phyloP scores from a whole-genome alignment of 2,888 invertebrate species.

The Chymomyza amoena region DNA sequence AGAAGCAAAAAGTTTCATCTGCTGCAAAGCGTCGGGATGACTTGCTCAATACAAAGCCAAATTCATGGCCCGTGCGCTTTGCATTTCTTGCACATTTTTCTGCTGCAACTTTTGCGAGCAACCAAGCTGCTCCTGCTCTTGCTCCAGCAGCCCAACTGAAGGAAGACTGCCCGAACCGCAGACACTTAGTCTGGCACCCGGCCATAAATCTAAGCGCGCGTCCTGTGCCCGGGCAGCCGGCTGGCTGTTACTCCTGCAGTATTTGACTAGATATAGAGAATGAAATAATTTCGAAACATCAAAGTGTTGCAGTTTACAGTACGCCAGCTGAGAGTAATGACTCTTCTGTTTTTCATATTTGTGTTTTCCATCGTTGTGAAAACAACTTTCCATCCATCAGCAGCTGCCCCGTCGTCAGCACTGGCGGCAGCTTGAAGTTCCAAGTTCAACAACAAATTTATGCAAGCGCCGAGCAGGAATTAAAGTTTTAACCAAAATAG shows the following conservation, averaged over 20 bases:
- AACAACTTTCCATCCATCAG: conserved; percentile 23
- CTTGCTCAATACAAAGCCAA: conserved; percentile 2
- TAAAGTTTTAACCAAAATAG: conserved; percentile 26
- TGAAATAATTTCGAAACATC: conserved; percentile 69
- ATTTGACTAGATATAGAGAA: conserved; percentile 35
- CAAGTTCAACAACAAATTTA: conserved; percentile 20
- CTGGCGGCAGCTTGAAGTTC: conserved; percentile 38
- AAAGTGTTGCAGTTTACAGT: conserved; percentile 67
- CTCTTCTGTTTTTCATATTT: conserved; percentile 43
- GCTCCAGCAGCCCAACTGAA: conserved; percentile 12
- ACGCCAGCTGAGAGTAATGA: conserved; percentile 74
- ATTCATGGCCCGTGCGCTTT: background rate
- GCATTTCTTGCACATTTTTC: conserved; percentile 21
- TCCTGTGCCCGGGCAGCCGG: conserved; percentile 48
- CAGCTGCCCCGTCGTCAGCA: conserved; percentile 12
- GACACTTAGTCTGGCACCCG: conserved; percentile 76
- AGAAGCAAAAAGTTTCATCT: conserved; percentile 10
- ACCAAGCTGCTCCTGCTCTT: conserved; percentile 13
- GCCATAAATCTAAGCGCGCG: conserved; percentile 75
- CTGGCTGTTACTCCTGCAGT: conserved; percentile 18
- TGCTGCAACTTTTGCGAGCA: conserved; percentile 2
- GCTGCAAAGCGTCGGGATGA: background rate
- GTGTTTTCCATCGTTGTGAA: conserved; percentile 12
- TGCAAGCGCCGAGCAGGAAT: conserved; percentile 13
- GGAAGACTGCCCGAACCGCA: conserved; percentile 67